A percentile compares a stretch with the other conserved stretches of the same genome.
phyloP scores from a whole-genome alignment of 1,140 invertebrate genomes.

The Cotesia typhae region DNA sequence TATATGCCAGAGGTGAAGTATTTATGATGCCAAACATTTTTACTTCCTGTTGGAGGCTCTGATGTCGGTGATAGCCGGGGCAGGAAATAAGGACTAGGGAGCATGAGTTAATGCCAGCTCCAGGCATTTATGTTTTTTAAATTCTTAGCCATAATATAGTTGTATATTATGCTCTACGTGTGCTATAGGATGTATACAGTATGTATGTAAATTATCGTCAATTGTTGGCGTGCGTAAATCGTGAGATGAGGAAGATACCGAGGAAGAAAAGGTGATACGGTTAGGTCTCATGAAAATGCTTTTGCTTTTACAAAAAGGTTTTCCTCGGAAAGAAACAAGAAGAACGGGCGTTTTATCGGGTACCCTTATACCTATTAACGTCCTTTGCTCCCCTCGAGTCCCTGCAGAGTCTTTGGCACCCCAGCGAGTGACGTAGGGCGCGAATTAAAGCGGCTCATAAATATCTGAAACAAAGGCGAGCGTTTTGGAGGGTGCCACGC shows the following conservation, averaged over 20 bases:
- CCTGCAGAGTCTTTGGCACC: slow-evolving; percentile 40
- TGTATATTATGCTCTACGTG: too few relatives aligned
- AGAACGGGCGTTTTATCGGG: slow-evolving; percentile 55
- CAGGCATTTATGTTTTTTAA: slow-evolving; percentile 9
- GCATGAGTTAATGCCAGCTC: slow-evolving; percentile 11
- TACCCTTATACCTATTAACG: slow-evolving; percentile 61
- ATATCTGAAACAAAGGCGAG: slow-evolving; percentile 67
- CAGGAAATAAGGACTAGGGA: slow-evolving; percentile 16
- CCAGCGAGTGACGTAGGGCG: slow-evolving; percentile 56
- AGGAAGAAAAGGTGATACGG: too few relatives aligned
- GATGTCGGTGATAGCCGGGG: slow-evolving; percentile 27
- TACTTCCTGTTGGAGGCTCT: slow-evolving; percentile 23
- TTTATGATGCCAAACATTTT: slow-evolving; percentile 26
- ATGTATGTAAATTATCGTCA: background rate
- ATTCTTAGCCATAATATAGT: slow-evolving; percentile 3
- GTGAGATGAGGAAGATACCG: background rate
- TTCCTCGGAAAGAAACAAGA: slow-evolving; percentile 21
- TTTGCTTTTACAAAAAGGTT: background rate
- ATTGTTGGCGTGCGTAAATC: background rate
- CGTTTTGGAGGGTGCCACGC: slow-evolving; percentile 63
- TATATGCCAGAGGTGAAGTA: slow-evolving; percentile 28
- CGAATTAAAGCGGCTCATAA: slow-evolving; percentile 68
- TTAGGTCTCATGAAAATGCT: background rate
- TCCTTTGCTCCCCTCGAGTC: slow-evolving; percentile 31
- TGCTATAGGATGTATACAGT: too few relatives aligned